phyloP scores from a whole-genome alignment of 2,797 vertebrate genomes.

The Mycteria americana region DNA sequence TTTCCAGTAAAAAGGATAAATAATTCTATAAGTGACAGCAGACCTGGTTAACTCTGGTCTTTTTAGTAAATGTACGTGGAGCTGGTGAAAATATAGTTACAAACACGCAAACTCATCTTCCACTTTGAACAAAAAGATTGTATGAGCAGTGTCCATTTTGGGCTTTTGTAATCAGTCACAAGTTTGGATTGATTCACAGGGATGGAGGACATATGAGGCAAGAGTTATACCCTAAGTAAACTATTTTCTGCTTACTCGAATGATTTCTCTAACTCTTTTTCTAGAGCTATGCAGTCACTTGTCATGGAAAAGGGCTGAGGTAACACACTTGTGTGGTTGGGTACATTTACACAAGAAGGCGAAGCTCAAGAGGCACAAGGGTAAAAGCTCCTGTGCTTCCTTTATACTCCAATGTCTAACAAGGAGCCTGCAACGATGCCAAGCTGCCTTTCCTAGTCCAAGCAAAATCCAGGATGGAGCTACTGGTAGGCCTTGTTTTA shows the following conservation, averaged over 20 bases:
- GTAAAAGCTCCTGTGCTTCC: background rate
- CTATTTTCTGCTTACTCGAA: background rate
- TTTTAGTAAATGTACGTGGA: background rate
- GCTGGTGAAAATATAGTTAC: background rate
- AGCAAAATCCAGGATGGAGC: constrained; percentile 15
- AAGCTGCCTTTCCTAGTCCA: background rate
- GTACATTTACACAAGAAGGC: background rate
- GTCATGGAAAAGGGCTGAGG: background rate
- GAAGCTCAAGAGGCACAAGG: background rate
- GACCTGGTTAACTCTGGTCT: background rate
- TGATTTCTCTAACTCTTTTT: background rate
- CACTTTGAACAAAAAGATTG: background rate
- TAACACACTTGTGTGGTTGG: background rate
- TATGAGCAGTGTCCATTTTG: background rate
- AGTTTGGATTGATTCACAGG: background rate
- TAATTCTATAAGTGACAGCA: background rate
- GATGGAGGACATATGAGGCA: background rate
- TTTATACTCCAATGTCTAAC: background rate
- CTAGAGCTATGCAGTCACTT: background rate
- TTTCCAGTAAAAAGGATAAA: background rate
- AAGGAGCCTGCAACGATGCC: background rate
- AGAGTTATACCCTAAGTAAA: background rate
- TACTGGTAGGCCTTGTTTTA: constrained; percentile 53
- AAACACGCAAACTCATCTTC: background rate
- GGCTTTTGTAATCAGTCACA: background rate